A percentile compares a stretch with the other conserved stretches of the same genome.
These are phyloP conservation scores for Callinectes sapidus DNA, from an alignment of 2,888 invertebrate species.

Conservation along the genomic window DNA sequence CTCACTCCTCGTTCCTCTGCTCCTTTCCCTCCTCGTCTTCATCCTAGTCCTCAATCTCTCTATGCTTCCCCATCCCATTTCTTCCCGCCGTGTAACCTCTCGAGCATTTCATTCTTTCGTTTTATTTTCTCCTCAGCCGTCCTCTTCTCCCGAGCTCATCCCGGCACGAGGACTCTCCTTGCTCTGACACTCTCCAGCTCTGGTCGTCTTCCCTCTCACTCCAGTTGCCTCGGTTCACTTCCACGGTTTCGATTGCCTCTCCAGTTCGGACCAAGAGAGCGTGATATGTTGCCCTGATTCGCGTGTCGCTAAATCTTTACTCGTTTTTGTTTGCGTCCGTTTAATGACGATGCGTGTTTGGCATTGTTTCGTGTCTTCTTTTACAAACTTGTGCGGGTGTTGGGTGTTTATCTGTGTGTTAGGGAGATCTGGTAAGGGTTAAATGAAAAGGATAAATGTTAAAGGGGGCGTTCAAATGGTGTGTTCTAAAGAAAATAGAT, in stretches of 20 bases:
- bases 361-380: too few relatives aligned
- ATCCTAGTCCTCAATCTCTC: neutral
- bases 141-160: neutral
- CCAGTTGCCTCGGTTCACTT: neutral
- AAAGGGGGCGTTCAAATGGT: too few relatives aligned
- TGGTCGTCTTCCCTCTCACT: neutral
- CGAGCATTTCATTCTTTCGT: neutral
- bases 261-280: neutral
- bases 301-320: too few relatives aligned
- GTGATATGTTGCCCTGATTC: too few relatives aligned
- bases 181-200: neutral
- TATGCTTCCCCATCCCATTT: neutral
- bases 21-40: neutral
- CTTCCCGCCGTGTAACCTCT: neutral
- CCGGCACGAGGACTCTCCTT: neutral
- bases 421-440: too few relatives aligned
- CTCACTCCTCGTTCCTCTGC: too few relatives aligned
- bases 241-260: neutral
- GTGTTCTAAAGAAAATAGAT: too few relatives aligned
- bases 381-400: too few relatives aligned
- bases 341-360: too few relatives aligned
- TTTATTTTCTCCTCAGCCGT: neutral
- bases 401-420: too few relatives aligned
- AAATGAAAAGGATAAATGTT: too few relatives aligned
- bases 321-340: too few relatives aligned